Evolutionary conservation across 2,888 invertebrate genomes (phyloP).

Genomic region (Anthoptus insignis): DNA sequence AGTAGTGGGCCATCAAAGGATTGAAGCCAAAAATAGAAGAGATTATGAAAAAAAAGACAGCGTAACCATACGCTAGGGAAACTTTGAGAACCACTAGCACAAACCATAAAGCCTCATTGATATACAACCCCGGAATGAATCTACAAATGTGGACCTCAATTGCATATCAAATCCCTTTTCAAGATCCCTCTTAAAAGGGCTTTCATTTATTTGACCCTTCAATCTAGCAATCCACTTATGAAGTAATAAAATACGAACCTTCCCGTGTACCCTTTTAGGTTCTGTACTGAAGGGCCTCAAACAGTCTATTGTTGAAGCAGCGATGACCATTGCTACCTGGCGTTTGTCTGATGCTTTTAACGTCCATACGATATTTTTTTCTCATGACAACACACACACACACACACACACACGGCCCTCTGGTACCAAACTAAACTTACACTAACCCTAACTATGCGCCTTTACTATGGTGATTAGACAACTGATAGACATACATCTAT

Average conservation of each 20-base stretch:
- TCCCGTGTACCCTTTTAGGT: neutral
- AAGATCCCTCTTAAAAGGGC: constrained; percentile 19
- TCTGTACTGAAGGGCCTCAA: neutral
- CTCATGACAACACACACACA: too few species aligned
- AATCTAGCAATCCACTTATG: constrained; percentile 16
- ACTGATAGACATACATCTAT: too few species aligned
- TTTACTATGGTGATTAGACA: too few species aligned
- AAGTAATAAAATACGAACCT: constrained; percentile 4
- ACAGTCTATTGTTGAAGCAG: neutral
- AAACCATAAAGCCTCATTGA: neutral
- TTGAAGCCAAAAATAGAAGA: too few species aligned
- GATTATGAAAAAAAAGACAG: too few species aligned
- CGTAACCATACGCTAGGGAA: too few species aligned
- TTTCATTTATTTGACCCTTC: constrained; percentile 22
- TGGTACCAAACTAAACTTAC: too few species aligned
- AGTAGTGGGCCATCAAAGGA: too few species aligned
- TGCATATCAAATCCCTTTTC: constrained; percentile 20
- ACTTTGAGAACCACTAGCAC: too few species aligned
- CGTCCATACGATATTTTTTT: too few species aligned
- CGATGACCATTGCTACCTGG: neutral
- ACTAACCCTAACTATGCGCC: too few species aligned
- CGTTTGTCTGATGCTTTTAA: neutral
- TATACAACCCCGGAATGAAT: constrained; percentile 17
- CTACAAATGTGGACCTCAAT: constrained; percentile 13
- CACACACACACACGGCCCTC: too few species aligned